phyloP scores from a whole-genome alignment of 2,888 invertebrate genomes.

The Leptarthrus brevirostris region DNA sequence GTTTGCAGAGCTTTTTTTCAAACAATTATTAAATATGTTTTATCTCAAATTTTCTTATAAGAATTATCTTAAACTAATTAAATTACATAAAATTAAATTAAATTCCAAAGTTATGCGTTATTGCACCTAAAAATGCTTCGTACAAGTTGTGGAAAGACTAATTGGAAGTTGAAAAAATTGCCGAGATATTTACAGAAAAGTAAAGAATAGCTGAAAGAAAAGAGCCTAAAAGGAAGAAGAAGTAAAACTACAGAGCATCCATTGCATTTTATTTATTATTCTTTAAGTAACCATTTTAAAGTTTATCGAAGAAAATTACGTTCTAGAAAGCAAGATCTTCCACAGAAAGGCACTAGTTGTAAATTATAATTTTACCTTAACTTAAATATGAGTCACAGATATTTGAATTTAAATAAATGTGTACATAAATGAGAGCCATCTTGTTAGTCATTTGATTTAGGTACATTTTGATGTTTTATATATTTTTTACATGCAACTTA shows the following conservation, averaged over 20 bases:
- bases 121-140: no score
- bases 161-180: neutral
- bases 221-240: no score
- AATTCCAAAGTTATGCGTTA: no score
- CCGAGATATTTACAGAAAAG: no score
- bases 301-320: constrained; percentile 4
- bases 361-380: neutral
- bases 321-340: constrained; percentile 6
- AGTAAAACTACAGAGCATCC: constrained; percentile 33
- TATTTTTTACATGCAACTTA: constrained; percentile 24
- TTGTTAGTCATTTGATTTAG: constrained; percentile 17
- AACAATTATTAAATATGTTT: no score
- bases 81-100: no score
- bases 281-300: constrained; percentile 8
- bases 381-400: constrained; percentile 24
- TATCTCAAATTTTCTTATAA: no score
- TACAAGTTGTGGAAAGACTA: no score
- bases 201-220: no score
- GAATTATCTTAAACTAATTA: no score
- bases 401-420: neutral
- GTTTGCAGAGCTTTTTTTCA: no score
- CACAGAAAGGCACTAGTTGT: constrained; percentile 13
- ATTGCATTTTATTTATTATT: constrained; percentile 21
- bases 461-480: neutral
- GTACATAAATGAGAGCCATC: neutral